Base-by-base conservation (phyloP, 1,140 invertebrate genomes). In the Cylas formicarius region DNA sequence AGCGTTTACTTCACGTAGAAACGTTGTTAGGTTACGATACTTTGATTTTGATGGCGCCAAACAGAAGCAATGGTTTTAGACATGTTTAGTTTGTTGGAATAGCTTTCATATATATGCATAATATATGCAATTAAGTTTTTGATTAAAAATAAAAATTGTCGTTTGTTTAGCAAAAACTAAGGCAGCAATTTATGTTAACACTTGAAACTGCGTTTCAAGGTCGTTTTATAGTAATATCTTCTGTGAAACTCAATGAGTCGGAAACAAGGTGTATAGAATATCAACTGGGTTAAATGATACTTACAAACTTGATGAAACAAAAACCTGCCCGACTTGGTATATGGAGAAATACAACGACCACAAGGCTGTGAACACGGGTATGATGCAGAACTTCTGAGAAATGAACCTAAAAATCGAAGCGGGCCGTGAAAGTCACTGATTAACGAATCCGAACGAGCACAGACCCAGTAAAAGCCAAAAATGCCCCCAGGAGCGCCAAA, bases 251-350 rank as follows among this genome's bases (percentile, higher is more conserved):
- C 36, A 38, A 24, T 11, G 17, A 31, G 13, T 38, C 16, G 6
- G 36, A 38, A 38, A 31, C 19, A 23, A 9, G 13, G n/a, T 11
- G 20, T 41, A 41, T 38, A 11, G 4, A 10, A 10, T 27, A 27
- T 26, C 22, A 26, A 39, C 8, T 17, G 18, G 2, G 11, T 11
- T 34, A 42, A 28, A 9, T 24, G 17, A 27, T 52, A 68, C 69
- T 74, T 73, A 82, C 83, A 83, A 88, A 65, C 84, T 82, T 57
- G 82, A 84, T 71, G 73, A 78, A 54, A 86, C 68, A 62, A 89
- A 90, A 26, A 76, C 77, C 68, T 86, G 82, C 16, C 84, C 84
- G 50, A 88, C 75, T 70, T 86, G 80, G 52, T 79, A 84, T 1
- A 88, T 51, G 1, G 84, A 88, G 52, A 79, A 80, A 65, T 88